A percentile compares a stretch with the other conserved stretches of the same genome.
phyloP scores from a whole-genome alignment of 2,888 invertebrate species.

The Stenichneumon culpator region DNA sequence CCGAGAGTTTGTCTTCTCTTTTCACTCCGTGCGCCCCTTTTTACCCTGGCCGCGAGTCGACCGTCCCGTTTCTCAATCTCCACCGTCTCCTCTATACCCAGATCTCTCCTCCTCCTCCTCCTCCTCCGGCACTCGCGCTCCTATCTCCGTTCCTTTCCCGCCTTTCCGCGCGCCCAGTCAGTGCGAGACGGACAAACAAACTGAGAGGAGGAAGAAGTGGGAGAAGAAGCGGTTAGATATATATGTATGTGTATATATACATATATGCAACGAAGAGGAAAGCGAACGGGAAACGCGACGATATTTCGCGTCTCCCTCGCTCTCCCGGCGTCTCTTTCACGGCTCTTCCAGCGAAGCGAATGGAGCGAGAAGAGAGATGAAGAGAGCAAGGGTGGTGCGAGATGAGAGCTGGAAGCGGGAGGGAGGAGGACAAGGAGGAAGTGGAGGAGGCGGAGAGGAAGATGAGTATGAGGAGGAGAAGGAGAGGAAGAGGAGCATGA shows the following conservation, averaged over 20 bases:
- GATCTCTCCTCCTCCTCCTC: constrained; percentile 40
- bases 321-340: neutral
- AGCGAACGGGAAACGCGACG: constrained; percentile 26
- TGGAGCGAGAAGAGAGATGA: neutral
- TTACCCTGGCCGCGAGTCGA: constrained; percentile 76
- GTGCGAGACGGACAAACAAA: constrained; percentile 47
- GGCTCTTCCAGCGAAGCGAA: constrained; percentile 1
- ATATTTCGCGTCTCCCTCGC: constrained; percentile 32
- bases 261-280: constrained; percentile 17
- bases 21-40: constrained; percentile 79
- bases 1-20: constrained; percentile 69
- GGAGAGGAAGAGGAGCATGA: constrained; percentile 51
- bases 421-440: constrained; percentile 63
- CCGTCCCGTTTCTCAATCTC: constrained; percentile 77
- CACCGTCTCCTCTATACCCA: constrained; percentile 64
- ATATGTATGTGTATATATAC: constrained; percentile 29
- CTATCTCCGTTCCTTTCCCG: neutral
- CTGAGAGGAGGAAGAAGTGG: constrained; percentile 34
- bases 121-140: constrained; percentile 9
- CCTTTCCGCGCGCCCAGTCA: constrained; percentile 17
- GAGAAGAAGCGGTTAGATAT: neutral
- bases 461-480: constrained; percentile 66
- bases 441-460: constrained; percentile 29
- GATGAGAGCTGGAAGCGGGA: constrained; percentile 48
- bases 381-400: constrained; percentile 48